Base-by-base conservation (phyloP, 2,888 invertebrate species). In the Eilema griseolum region DNA sequence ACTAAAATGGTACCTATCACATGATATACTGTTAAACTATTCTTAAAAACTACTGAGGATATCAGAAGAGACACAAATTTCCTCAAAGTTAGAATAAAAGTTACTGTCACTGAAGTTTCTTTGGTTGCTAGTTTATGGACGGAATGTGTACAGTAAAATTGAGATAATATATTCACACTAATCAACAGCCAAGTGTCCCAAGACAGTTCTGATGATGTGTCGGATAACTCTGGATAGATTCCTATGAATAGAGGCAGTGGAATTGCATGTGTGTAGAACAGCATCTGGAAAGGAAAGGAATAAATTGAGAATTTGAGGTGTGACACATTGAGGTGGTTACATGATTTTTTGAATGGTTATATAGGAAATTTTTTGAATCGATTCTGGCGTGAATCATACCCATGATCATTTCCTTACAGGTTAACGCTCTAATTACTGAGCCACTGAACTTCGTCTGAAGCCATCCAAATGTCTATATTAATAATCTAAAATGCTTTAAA, bases 21-120 rank as follows among this genome's bases (percentile, higher is more conserved):
- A 82, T 95, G 95, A 66, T 89, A 89, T 41, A 86, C 14, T 23
- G 93, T 94, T 41, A 95, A 81, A 85, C 88, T 93, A 83, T 90
- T 95, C 84, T 94, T 94, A 90, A 95, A 95, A 79, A 93, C 85
- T 83, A 94, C 7, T 0, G 93, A 88, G 0, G 95, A 95, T 79
- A 95, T 86, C 63, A 95, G 63, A 2, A 95, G 77, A 8, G 95
- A 95, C 0, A 90, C 73, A 81, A 95, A 95, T 70, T 93, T 95
- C 71, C 95, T 90, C 72, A 95, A 66, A 56, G 95, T 95, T 56
- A 95, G 73, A 78, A 95, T 92, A 79, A 94, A 93, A 23, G 94
- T 92, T 0, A 95, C 92, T 0, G 94, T 95, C 0, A 93, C 93
- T 0, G 94, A 89, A 3, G 89, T 90, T 76, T 95, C 93, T 72